Evolutionary conservation across 2,888 invertebrate species (phyloP).

Genomic region (Leptopterna dolabrata): DNA sequence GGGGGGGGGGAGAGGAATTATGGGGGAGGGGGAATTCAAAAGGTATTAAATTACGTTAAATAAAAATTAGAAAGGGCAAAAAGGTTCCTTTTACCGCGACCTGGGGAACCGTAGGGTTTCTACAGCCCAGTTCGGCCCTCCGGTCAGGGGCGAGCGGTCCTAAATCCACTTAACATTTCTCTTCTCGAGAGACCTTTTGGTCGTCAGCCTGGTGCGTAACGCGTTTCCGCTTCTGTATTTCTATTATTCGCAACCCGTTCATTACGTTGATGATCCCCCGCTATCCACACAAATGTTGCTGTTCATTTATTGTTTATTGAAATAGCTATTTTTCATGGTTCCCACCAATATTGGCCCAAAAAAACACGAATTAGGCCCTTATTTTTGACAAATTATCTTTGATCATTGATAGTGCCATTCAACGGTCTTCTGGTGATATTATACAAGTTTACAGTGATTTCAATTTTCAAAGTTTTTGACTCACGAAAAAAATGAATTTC

Average conservation of each 20-base stretch:
- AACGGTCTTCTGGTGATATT: no score
- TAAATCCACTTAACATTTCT: neutral
- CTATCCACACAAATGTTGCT: neutral
- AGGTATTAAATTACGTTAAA: conserved; percentile 11
- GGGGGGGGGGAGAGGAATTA: neutral
- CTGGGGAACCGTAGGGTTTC: neutral
- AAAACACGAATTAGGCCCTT: no score
- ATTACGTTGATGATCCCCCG: neutral
- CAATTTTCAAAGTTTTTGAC: no score
- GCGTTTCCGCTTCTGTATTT: neutral
- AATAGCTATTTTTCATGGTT: no score
- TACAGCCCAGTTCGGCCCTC: neutral
- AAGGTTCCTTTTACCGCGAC: neutral
- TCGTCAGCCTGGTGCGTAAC: neutral
- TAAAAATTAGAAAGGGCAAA: neutral
- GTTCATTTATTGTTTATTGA: no score
- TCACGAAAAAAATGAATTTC: no score
- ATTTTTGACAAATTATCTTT: no score
- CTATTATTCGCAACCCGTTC: neutral
- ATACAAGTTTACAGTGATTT: no score
- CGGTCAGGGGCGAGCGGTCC: neutral
- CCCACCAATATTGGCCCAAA: no score
- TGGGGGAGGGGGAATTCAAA: neutral
- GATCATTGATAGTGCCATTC: no score
- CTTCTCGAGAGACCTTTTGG: neutral